Conservation (phyloP, 1,140 invertebrate genomes). For the Cecropterus lyciades region DNA sequence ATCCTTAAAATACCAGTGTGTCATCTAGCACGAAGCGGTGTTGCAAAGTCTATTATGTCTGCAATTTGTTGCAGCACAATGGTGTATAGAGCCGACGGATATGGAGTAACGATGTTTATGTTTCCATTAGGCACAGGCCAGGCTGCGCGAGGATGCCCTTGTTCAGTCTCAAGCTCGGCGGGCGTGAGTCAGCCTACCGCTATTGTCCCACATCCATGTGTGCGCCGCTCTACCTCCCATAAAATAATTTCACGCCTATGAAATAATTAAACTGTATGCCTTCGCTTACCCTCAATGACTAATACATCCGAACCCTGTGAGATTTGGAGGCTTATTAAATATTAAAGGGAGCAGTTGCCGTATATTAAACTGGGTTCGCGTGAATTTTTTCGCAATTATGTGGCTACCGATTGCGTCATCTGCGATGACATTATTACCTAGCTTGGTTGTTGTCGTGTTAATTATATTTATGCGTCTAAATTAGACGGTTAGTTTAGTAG, state of each 20-base stretch:
- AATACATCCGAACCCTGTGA: constrained; percentile 24
- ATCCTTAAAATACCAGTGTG: constrained; percentile 70
- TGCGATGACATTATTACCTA: constrained; percentile 19
- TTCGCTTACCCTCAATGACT: background rate
- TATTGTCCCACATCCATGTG: constrained; percentile 57
- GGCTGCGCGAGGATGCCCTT: constrained; percentile 70
- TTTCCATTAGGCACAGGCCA: constrained; percentile 69
- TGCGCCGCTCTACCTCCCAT: constrained; percentile 1
- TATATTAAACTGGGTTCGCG: constrained; percentile 23
- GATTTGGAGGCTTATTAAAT: constrained; percentile 23
- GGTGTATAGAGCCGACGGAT: constrained; percentile 73
- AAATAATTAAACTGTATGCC: constrained; percentile 11
- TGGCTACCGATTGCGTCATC: constrained; percentile 12
- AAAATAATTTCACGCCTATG: constrained; percentile 13
- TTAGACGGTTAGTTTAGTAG: constrained; percentile 18
- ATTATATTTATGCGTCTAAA: constrained; percentile 28
- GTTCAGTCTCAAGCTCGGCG: constrained; percentile 62
- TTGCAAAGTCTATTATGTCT: constrained; percentile 78
- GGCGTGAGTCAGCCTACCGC: constrained; percentile 67
- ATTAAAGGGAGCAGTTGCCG: constrained; percentile 3
- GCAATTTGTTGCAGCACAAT: constrained; percentile 79
- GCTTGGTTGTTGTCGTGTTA: constrained; percentile 29
- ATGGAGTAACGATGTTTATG: constrained; percentile 80
- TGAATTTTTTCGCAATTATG: constrained; percentile 36
- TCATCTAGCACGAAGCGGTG: constrained; percentile 65